Evolutionary conservation across 2,797 vertebrate species (phyloP).

Genomic region (Aratinga solstitialis): DNA sequence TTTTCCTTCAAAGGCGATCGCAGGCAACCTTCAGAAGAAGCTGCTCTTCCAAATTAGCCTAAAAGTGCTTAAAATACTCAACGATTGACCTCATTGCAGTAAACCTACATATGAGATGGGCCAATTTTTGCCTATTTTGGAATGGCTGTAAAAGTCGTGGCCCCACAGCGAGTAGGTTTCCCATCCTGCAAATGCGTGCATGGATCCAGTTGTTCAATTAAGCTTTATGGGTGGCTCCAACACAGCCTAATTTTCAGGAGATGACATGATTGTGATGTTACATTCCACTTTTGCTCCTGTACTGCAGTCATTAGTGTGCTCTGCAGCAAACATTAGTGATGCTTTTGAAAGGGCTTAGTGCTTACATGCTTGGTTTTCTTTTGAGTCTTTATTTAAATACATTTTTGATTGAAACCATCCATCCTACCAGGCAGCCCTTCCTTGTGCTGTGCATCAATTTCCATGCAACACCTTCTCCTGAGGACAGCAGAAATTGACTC

Average conservation of each 20-base stretch:
- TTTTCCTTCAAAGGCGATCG: not conserved
- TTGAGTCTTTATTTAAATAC: not conserved
- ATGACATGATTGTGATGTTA: rapidly evolving
- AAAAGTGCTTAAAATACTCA: not conserved
- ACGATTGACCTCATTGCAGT: not conserved
- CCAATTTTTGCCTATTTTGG: not conserved
- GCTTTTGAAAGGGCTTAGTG: not conserved
- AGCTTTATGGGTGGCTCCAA: not conserved
- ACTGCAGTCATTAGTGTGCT: not conserved
- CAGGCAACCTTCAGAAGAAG: not conserved
- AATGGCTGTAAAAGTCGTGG: not conserved
- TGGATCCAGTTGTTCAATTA: not conserved
- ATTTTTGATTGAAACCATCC: not conserved
- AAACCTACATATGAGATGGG: rapidly evolving
- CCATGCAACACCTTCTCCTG: not conserved
- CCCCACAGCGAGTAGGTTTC: not conserved
- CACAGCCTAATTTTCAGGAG: not conserved
- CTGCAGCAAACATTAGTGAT: not conserved
- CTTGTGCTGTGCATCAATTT: not conserved
- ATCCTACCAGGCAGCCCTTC: not conserved
- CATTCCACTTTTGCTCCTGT: not conserved
- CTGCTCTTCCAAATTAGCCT: not conserved
- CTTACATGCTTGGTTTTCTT: not conserved
- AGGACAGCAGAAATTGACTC: not conserved
- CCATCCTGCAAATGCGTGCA: rapidly evolving